A percentile compares a stretch with the other conserved stretches of the same genome.
Conservation (phyloP, 2,113 vertebrate species). For the Nicator chloris region DNA sequence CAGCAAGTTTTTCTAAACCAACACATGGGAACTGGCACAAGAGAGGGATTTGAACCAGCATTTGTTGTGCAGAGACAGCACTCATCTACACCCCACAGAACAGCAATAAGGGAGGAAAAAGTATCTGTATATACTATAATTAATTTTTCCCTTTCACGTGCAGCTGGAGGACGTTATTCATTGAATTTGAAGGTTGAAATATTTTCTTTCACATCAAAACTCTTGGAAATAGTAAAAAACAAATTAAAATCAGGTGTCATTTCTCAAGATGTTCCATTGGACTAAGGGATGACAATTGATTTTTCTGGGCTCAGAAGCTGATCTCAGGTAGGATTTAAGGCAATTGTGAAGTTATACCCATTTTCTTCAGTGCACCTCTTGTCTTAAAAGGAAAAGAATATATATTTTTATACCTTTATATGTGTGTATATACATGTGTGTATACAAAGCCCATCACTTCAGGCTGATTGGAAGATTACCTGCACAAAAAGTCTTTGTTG, state of each 20-base stretch:
- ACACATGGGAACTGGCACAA: background rate
- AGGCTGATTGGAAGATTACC: background rate
- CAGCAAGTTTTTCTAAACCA: background rate
- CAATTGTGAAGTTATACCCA: background rate
- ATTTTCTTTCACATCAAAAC: background rate
- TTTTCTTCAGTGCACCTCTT: background rate
- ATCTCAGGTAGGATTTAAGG: conserved; percentile 7
- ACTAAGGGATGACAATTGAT: background rate
- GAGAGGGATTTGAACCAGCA: background rate
- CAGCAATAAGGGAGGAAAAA: background rate
- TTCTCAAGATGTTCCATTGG: background rate
- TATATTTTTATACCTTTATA: background rate
- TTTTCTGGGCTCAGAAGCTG: conserved; percentile 23
- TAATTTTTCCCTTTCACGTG: background rate
- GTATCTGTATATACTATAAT: background rate
- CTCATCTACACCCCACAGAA: background rate
- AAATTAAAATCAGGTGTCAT: background rate
- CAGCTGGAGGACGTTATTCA: background rate
- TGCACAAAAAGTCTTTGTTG: background rate
- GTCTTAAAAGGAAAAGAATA: background rate
- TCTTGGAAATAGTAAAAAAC: background rate
- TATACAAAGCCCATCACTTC: background rate
- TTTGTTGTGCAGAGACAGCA: background rate
- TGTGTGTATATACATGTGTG: background rate
- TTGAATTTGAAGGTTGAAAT: background rate